A percentile compares a stretch with the other conserved stretches of the same genome.
These are phyloP conservation scores for Lemur catta DNA, from an alignment of 2,797 vertebrate genomes.

Conservation along the genomic window DNA sequence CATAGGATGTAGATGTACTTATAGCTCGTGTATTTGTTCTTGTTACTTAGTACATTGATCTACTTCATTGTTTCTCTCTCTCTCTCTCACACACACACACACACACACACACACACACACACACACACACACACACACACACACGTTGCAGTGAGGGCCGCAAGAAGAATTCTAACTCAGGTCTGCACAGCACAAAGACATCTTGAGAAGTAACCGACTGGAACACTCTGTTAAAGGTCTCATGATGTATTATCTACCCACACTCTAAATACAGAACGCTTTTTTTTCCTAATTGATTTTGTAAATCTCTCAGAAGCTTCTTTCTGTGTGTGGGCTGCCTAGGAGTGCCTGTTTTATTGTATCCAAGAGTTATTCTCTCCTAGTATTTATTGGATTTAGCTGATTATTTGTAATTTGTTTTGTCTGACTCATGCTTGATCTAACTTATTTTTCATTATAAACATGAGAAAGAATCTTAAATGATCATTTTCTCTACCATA, in stretches of 20 bases:
- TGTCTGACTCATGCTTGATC: slow-evolving; percentile 49
- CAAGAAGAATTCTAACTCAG: background rate
- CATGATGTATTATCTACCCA: background rate
- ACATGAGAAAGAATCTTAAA: slow-evolving; percentile 25
- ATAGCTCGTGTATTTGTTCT: background rate
- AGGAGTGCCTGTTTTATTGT: background rate
- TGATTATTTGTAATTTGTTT: slow-evolving; percentile 22
- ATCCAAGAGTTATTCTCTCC: background rate
- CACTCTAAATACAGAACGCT: background rate
- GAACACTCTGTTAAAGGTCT: background rate
- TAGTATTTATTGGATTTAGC: background rate
- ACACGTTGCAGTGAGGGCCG: background rate
- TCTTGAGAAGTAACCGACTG: background rate
- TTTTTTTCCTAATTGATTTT: slow-evolving; percentile 37
- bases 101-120: background rate
- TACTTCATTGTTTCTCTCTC: background rate
- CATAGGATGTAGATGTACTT: background rate
- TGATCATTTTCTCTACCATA: slow-evolving; percentile 18
- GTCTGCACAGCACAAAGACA: background rate
- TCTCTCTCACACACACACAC: background rate
- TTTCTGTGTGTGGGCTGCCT: background rate
- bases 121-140: background rate
- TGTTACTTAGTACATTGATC: background rate
- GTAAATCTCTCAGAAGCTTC: background rate
- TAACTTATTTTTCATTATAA: slow-evolving; percentile 46